Evolutionary conservation across 2,888 invertebrate genomes (phyloP), one percentile per base, ranked within the genome.

Genomic region (Ochlodes sylvanus): DNA sequence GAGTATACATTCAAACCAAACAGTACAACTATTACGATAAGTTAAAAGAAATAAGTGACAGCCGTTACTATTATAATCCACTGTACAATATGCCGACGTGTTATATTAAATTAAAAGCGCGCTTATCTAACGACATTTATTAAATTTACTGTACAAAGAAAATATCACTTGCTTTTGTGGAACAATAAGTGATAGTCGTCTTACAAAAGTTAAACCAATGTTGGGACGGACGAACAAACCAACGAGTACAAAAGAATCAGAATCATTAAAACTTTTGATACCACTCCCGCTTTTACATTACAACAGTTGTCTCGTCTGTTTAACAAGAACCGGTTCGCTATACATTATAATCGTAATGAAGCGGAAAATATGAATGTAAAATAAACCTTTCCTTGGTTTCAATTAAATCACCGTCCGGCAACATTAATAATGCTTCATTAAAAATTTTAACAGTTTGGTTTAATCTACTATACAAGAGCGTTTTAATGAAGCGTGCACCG

Each of bases 401-500:
- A 44, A 58, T 42, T 58, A 21, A 42, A 42, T 58, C 42, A n/a
- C 57, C 41, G 58, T 58, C 17, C 57, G 27, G 21, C 21, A 60
- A 38, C 38, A 65, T 50, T 69, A 69, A 74, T 70, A 75, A 75
- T 71, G 70, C 70, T 77, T 77, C 73, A 75, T 79, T 79, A 76
- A 76, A 52, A 78, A 77, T 73, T 75, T 71, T 77, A 73, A 74
- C 71, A 70, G 68, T 70, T 71, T 63, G 71, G 72, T 74, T 73
- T 77, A 77, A 74, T 77, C 73, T 78, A 74, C 71, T 73, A 71
- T 70, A 74, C 71, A 68, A 65, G 69, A 73, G 70, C 73, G 71
- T 76, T 73, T 76, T 75, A 77, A 79, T 76, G 76, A 78, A 76
- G 72, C 71, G 62, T 69, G 68, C 71, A 71, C 65, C 69, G 69